A percentile compares a stretch with the other conserved stretches of the same genome.
These are phyloP conservation scores for Meleagris gallopavo DNA, from an alignment of 2,113 vertebrate species.

Conservation along the genomic window DNA sequence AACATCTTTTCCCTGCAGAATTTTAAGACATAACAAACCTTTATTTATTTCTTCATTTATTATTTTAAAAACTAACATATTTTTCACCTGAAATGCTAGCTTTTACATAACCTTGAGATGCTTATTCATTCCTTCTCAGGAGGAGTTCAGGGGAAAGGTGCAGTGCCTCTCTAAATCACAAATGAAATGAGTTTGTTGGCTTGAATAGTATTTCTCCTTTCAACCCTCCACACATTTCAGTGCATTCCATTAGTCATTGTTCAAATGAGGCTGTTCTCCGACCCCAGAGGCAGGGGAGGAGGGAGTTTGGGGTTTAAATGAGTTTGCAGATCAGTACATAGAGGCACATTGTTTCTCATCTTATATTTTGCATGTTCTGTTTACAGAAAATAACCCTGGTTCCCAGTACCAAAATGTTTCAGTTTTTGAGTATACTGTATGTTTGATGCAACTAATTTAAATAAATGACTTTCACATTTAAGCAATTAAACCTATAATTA, in stretches of 20 bases:
- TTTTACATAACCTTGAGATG: slow-evolving; percentile 70
- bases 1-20: background rate
- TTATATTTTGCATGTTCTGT: slow-evolving; percentile 54
- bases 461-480: slow-evolving; percentile 61
- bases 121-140: slow-evolving; percentile 67
- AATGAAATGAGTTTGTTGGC: slow-evolving; percentile 74
- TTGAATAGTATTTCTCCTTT: slow-evolving; percentile 71
- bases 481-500: slow-evolving; percentile 57
- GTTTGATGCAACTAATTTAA: slow-evolving; percentile 69
- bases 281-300: slow-evolving; percentile 68
- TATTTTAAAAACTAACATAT: slow-evolving; percentile 61
- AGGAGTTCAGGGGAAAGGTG: slow-evolving; percentile 65
- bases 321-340: slow-evolving; percentile 70
- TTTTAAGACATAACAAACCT: slow-evolving; percentile 13
- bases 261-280: slow-evolving; percentile 63
- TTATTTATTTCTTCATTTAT: slow-evolving; percentile 63
- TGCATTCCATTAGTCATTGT: slow-evolving; percentile 73
- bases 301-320: slow-evolving; percentile 75
- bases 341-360: slow-evolving; percentile 64
- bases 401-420: slow-evolving; percentile 45
- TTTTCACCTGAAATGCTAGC: slow-evolving; percentile 44
- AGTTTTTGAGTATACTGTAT: slow-evolving; percentile 51
- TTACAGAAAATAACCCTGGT: slow-evolving; percentile 32
- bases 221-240: slow-evolving; percentile 67
- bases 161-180: slow-evolving; percentile 68